These are phyloP conservation scores for Ornithorhynchus anatinus DNA, from an alignment of 2,113 vertebrate genomes.

Conservation along the genomic window DNA sequence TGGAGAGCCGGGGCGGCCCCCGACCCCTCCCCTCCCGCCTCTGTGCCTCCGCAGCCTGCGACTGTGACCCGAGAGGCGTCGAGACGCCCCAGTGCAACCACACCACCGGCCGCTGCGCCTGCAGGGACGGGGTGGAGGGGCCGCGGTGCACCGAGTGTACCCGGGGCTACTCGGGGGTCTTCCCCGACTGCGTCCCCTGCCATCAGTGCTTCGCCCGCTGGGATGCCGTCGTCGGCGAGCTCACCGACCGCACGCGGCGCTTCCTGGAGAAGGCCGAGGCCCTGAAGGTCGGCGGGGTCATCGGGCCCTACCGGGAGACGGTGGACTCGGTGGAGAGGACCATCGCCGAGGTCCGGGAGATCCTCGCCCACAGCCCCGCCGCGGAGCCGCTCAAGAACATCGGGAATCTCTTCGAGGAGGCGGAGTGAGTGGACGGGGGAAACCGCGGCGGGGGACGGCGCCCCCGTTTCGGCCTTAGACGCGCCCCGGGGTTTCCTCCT, in stretches of 20 bases:
- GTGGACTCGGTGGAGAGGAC: slow-evolving; percentile 83
- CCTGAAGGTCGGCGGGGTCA: slow-evolving; percentile 85
- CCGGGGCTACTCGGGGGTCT: slow-evolving; percentile 87
- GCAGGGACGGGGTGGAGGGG: slow-evolving; percentile 85
- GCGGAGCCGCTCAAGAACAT: slow-evolving; percentile 87
- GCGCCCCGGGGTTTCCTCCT: too few species aligned
- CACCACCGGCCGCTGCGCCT: slow-evolving; percentile 82
- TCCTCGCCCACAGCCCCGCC: slow-evolving; percentile 86
- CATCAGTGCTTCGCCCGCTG: slow-evolving; percentile 94
- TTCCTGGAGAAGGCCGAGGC: slow-evolving; percentile 87
- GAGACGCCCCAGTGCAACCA: slow-evolving; percentile 86
- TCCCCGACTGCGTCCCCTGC: slow-evolving; percentile 87
- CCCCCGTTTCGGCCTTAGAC: too few species aligned
- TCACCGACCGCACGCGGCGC: slow-evolving; percentile 88
- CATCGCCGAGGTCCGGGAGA: slow-evolving; percentile 73
- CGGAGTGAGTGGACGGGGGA: slow-evolving; percentile 85
- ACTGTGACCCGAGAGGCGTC: slow-evolving; percentile 87
- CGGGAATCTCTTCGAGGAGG: slow-evolving; percentile 87
- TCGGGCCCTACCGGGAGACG: slow-evolving; percentile 83
- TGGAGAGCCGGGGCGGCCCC: too few species aligned
- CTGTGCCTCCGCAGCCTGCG: slow-evolving; percentile 82
- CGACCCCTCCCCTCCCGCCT: too few species aligned
- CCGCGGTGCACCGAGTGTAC: slow-evolving; percentile 85
- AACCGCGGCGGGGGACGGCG: too few species aligned
- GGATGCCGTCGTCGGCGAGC: slow-evolving; percentile 81